A percentile compares a stretch with the other conserved stretches of the same genome.
Evolutionary conservation across 1,140 invertebrate species (phyloP).

Genomic region (Schmidtea mediterranea): DNA sequence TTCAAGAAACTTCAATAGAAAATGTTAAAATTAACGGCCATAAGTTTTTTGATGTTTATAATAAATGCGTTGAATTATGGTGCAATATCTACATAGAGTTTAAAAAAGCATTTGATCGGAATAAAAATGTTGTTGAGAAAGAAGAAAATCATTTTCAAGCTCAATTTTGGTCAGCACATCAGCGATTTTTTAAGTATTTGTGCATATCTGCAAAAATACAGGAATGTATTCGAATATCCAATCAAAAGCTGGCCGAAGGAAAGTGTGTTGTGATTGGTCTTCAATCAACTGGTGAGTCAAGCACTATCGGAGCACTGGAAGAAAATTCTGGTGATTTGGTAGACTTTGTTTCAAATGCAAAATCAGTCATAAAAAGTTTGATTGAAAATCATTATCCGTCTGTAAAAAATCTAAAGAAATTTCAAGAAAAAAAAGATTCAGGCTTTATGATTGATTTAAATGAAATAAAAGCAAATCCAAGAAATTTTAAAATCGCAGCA

Average conservation of each 20-base stretch:
- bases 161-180: slow-evolving; percentile 97
- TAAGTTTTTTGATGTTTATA: slow-evolving; percentile 57
- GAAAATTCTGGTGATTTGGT: slow-evolving; percentile 78
- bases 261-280: slow-evolving; percentile 94
- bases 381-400: no score
- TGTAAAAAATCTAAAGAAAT: no score
- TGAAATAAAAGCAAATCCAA: no score
- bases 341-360: slow-evolving; percentile 94
- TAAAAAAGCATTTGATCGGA: slow-evolving; percentile 66
- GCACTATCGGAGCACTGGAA: slow-evolving; percentile 78
- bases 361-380: slow-evolving; percentile 33
- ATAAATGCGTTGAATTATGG: slow-evolving; percentile 53
- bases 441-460: no score
- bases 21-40: background rate
- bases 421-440: no score
- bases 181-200: slow-evolving; percentile 94
- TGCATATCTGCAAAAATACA: slow-evolving; percentile 84
- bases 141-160: slow-evolving; percentile 28
- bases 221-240: slow-evolving; percentile 20
- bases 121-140: slow-evolving; percentile 44
- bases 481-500: no score
- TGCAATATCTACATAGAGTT: slow-evolving; percentile 35
- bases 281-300: slow-evolving; percentile 87
- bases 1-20: slow-evolving; percentile 51
- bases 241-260: slow-evolving; percentile 72